A percentile compares a stretch with the other conserved stretches of the same genome.
Conservation (phyloP, 92 coral and sea anemone genomes). For the Paragorgia papillata region DNA sequence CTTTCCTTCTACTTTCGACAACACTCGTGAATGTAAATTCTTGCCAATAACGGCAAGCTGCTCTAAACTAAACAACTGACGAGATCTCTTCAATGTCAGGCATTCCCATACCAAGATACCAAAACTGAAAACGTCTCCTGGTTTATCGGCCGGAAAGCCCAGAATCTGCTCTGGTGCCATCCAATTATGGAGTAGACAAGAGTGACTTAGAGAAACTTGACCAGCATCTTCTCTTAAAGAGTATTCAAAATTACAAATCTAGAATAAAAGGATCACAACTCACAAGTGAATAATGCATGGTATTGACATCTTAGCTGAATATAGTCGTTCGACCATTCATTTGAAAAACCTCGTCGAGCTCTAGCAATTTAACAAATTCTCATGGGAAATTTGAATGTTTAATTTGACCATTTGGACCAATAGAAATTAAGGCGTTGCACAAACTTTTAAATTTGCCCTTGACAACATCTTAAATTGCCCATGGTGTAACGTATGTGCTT, state of each 20-base stretch:
- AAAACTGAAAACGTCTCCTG: slow-evolving; percentile 81
- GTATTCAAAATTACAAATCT: slow-evolving; percentile 94
- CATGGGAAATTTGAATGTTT: too few species aligned
- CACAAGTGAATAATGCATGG: too few species aligned
- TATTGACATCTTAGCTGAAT: neutral
- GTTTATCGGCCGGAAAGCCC: slow-evolving; percentile 80
- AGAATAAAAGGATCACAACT: neutral
- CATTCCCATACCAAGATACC: slow-evolving; percentile 87
- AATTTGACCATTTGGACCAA: too few species aligned
- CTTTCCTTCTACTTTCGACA: slow-evolving; percentile 63
- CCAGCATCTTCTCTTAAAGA: slow-evolving; percentile 56
- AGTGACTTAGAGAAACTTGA: slow-evolving; percentile 76
- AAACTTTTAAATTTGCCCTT: too few species aligned
- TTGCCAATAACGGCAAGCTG: slow-evolving; percentile 34
- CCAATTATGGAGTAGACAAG: slow-evolving; percentile 66
- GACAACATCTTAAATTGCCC: too few species aligned
- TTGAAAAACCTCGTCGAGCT: too few species aligned
- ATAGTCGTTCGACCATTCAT: too few species aligned
- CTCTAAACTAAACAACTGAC: slow-evolving; percentile 35
- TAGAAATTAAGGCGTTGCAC: too few species aligned
- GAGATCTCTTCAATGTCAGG: slow-evolving; percentile 67
- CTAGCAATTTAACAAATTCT: too few species aligned
- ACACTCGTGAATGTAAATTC: slow-evolving; percentile 10
- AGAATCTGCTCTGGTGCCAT: slow-evolving; percentile 96
- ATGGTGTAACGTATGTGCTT: too few species aligned